Percentiles rank a stretch among this genome's conserved stretches.
These are phyloP conservation scores for Horisme vitalbata DNA, from an alignment of 2,888 invertebrate genomes.

Conservation along the genomic window DNA sequence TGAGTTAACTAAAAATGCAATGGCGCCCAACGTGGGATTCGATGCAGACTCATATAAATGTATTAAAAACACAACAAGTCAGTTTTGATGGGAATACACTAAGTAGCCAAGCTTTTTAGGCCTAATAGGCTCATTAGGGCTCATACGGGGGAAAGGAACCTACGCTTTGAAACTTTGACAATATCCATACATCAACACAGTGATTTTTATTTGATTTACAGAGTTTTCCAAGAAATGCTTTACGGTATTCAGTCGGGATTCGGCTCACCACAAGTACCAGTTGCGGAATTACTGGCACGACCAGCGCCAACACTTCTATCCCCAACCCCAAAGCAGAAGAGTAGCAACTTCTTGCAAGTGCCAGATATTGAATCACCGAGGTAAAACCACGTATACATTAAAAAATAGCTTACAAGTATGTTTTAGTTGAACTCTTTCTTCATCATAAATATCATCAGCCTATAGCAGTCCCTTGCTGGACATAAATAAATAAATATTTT, in stretches of 20 bases:
- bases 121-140: no score
- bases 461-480: no score
- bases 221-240: slow-evolving; percentile 96
- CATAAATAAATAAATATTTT: no score
- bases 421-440: no score
- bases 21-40: slow-evolving; percentile 4
- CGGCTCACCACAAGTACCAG: slow-evolving; percentile 96
- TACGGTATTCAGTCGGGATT: slow-evolving; percentile 97
- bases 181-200: slow-evolving; percentile 5
- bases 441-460: no score
- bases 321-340: slow-evolving; percentile 93
- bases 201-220: slow-evolving; percentile 41
- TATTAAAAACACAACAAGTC: no score
- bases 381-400: slow-evolving; percentile 43
- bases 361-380: slow-evolving; percentile 93
- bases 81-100: no score
- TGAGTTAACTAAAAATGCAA: not conserved
- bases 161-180: no score
- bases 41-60: not conserved
- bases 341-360: slow-evolving; percentile 95
- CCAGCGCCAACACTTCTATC: slow-evolving; percentile 94
- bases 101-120: no score
- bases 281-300: slow-evolving; percentile 92
- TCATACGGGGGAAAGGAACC: no score
- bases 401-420: no score